phyloP scores from a whole-genome alignment of 2,888 invertebrate genomes.

The Macrosiphum euphorbiae region DNA sequence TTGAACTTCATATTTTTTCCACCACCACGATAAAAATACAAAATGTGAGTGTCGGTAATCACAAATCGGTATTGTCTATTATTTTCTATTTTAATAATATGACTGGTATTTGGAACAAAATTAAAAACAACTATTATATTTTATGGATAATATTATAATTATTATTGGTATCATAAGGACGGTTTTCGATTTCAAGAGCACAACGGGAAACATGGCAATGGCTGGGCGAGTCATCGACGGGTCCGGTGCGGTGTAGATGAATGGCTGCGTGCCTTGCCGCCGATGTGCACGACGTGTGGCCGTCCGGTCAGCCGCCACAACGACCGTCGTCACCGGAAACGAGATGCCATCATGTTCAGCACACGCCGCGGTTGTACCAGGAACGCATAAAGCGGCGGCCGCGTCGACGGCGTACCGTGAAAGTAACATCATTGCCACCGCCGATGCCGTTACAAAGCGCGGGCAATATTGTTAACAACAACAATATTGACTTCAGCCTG shows the following conservation, averaged over 20 bases:
- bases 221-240: not conserved
- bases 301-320: not conserved
- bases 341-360: slow-evolving; percentile 14
- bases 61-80: not conserved
- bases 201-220: not conserved
- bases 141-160: not conserved
- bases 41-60: not conserved
- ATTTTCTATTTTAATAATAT: not conserved
- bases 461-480: not conserved
- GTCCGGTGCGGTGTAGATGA: not conserved
- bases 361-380: slow-evolving; percentile 49
- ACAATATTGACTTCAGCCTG: not conserved
- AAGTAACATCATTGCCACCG: not conserved
- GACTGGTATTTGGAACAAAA: not conserved
- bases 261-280: not conserved
- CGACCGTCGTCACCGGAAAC: not conserved
- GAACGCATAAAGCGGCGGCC: not conserved
- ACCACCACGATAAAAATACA: not conserved
- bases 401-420: not conserved
- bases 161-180: not conserved
- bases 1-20: not conserved
- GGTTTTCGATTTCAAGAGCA: not conserved
- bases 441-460: not conserved
- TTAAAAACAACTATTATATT: not conserved
- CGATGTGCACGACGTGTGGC: not conserved